Evolutionary conservation across 2,888 invertebrate genomes (phyloP).

Genomic region (Choristoneura rosaceana): DNA sequence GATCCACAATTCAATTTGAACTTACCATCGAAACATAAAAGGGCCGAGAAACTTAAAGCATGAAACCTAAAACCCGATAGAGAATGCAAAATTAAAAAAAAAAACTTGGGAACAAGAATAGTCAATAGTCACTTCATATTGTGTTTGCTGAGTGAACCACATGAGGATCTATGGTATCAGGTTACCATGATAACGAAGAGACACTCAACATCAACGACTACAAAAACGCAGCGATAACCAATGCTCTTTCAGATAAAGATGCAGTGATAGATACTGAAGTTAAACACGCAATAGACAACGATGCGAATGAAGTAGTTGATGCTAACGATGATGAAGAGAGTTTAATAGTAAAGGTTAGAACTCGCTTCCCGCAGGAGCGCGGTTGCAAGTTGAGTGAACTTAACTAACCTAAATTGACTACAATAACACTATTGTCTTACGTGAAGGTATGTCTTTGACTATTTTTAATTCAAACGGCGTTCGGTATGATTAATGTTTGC

Average conservation of each 20-base stretch:
- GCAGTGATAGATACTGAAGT: not conserved
- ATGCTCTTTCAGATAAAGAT: slow-evolving; percentile 43
- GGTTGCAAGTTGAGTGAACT: slow-evolving; percentile 79
- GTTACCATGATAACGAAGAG: slow-evolving; percentile 62
- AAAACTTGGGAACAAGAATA: slow-evolving; percentile 78
- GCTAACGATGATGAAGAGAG: slow-evolving; percentile 40
- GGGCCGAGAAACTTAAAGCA: slow-evolving; percentile 62
- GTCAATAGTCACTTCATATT: slow-evolving; percentile 85
- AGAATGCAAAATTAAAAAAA: slow-evolving; percentile 79
- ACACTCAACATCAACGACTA: slow-evolving; percentile 41
- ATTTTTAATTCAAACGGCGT: slow-evolving; percentile 52
- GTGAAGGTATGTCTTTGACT: slow-evolving; percentile 66
- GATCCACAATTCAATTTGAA: slow-evolving; percentile 65
- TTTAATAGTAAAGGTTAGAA: slow-evolving; percentile 56
- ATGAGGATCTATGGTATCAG: slow-evolving; percentile 76
- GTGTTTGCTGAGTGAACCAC: slow-evolving; percentile 81
- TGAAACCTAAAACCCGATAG: slow-evolving; percentile 77
- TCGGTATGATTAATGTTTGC: slow-evolving; percentile 21
- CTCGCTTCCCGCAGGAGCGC: slow-evolving; percentile 76
- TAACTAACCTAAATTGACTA: slow-evolving; percentile 77
- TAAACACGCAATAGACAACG: not conserved
- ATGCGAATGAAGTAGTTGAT: slow-evolving; percentile 54
- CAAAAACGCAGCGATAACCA: slow-evolving; percentile 46
- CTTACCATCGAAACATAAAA: slow-evolving; percentile 71
- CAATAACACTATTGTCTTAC: slow-evolving; percentile 75